Evolutionary conservation across 1,140 invertebrate genomes (phyloP), one percentile per base, ranked within the genome.

Genomic region (Plectus sambesii): DNA sequence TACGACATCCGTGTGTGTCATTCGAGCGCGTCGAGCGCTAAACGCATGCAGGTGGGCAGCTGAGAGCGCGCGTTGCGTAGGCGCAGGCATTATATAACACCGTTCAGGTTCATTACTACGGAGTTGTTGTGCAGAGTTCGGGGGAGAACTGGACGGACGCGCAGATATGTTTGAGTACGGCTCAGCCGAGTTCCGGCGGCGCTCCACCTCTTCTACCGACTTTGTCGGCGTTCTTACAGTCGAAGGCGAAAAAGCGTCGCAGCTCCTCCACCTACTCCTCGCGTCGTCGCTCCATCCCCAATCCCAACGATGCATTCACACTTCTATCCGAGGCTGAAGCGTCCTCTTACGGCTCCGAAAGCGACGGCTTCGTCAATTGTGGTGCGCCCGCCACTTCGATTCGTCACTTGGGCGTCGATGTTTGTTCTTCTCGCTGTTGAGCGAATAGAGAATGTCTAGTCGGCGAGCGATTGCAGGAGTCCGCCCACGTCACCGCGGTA

Each of bases 71-170:
- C 41, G n/a, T 26, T 41, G 49, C 25, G 49, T 48, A 23, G 12
- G 23, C 20, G 17, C 27, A 23, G 3, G 35, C 27, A 38, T 38
- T 9, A 12, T 12, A 5, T 48, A 36, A 24, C 49, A 38, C 42
- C 30, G 46, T 62, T 20, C 56, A 71, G 60, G 58, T 73, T 5
- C 59, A 59, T n/a, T 74, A 75, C 55, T 73, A 70, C 52, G 73
- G 74, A 6, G 33, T 72, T 12, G 69, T 74, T 20, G 59, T 62
- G 33, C 73, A 74, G 51, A 61, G 59, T 19, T 74, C 73, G 24
- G 73, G 70, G 19, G 73, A 74, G 49, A 70, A 74, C 53, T 74
- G 73, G 73, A 56, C 37, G 12, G 64, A 75, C 49, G 65, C 64
- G 22, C 68, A 72, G 45, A 20, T 74, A 6, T 63, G 59, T 40